phyloP scores from a whole-genome alignment of 2,797 vertebrate genomes.

The Ptychadena robeensis region DNA sequence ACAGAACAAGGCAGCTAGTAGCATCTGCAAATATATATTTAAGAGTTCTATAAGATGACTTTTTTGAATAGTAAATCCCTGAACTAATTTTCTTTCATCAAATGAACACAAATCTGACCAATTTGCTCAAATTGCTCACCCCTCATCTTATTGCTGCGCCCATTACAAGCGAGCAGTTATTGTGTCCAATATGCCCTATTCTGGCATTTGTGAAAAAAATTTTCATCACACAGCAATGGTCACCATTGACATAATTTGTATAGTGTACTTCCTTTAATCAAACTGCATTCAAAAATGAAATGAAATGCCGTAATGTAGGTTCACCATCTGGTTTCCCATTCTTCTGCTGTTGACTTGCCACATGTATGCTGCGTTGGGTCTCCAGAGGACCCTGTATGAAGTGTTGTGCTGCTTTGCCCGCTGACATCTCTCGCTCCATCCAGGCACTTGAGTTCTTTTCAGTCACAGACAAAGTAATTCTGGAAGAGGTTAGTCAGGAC shows the following conservation, averaged over 20 bases:
- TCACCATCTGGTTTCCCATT: not conserved
- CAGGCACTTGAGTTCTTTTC: slow-evolving; percentile 32
- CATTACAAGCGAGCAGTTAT: too few relatives aligned
- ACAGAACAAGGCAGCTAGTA: not conserved
- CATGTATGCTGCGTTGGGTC: too few relatives aligned
- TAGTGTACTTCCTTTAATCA: not conserved
- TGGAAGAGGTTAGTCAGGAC: slow-evolving; percentile 6
- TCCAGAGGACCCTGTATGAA: not conserved
- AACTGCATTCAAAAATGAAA: not conserved
- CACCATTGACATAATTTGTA: too few relatives aligned
- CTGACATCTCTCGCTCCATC: not conserved
- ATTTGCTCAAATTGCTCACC: not conserved
- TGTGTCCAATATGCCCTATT: too few relatives aligned
- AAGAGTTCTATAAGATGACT: not conserved
- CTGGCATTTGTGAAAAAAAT: too few relatives aligned
- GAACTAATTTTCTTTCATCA: not conserved
- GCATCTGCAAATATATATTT: not conserved
- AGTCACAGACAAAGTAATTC: slow-evolving; percentile 3
- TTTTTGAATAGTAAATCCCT: not conserved
- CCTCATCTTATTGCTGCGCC: too few relatives aligned
- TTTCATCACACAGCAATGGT: too few relatives aligned
- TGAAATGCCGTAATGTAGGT: not conserved
- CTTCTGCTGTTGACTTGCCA: not conserved
- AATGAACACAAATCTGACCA: not conserved
- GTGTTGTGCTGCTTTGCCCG: not conserved